Evolutionary conservation across 2,888 invertebrate species (phyloP).

Genomic region (Leptinotarsa haldemani): DNA sequence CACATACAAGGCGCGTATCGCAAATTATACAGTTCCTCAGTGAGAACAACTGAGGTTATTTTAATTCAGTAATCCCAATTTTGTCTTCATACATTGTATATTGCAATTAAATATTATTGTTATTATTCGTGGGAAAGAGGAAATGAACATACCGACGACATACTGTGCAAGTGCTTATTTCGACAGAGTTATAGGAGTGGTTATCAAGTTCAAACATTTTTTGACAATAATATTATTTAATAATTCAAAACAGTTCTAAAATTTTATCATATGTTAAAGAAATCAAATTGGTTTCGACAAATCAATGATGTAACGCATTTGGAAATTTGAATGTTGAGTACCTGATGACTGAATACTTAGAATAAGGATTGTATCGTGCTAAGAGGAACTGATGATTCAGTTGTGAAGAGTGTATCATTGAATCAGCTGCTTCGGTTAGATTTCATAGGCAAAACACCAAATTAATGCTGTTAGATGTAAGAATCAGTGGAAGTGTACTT

Average conservation of each 20-base stretch:
- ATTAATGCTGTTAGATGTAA: not conserved
- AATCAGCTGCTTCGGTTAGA: conserved; percentile 2
- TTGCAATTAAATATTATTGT: too few species aligned
- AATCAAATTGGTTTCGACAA: conserved; percentile 24
- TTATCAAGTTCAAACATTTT: not conserved
- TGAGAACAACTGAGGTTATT: too few species aligned
- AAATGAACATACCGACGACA: not conserved
- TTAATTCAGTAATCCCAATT: too few species aligned
- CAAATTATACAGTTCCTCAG: too few species aligned
- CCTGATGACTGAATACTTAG: conserved; percentile 34
- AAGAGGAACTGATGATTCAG: not conserved
- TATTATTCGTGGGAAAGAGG: too few species aligned
- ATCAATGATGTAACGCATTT: conserved; percentile 34
- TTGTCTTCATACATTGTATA: too few species aligned
- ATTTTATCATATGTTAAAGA: not conserved
- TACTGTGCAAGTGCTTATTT: not conserved
- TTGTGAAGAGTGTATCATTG: not conserved
- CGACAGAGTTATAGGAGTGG: too few species aligned
- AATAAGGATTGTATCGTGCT: conserved; percentile 11
- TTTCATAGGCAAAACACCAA: conserved; percentile 8
- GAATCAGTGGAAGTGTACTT: not conserved
- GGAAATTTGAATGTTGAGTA: conserved; percentile 31
- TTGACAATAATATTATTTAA: conserved; percentile 8
- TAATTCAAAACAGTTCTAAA: not conserved
- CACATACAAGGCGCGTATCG: too few species aligned